Base-by-base conservation (phyloP, 2,113 vertebrate species). In the Pheucticus melanocephalus region DNA sequence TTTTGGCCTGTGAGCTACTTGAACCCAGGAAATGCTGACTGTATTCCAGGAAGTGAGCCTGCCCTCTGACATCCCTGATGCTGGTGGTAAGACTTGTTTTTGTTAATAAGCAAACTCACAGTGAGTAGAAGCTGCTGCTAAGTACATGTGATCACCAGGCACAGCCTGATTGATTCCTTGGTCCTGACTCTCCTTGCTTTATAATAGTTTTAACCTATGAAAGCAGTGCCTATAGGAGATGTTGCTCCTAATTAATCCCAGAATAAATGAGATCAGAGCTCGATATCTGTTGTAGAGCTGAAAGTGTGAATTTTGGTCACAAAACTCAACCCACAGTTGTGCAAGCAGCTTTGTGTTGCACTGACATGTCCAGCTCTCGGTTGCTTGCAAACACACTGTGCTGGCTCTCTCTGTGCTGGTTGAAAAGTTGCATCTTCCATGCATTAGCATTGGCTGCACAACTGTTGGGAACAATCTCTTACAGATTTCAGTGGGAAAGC, bases 221-320 rank as follows among this genome's bases (percentile, higher is more conserved):
- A 71, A 92, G 31, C 33, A 23, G 35, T 21, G 18, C 18, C 59
- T 80, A 27, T 30, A 47, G 71, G 75, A 82, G 30, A 11, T 12
- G 4, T 31, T 50, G 25, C 35, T 86, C 39, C 19, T 69, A 15
- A 6, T 71, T 88, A 63, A 68, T 76, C 20, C 63, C 39, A 33
- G 57, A 83, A 72, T 42, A 71, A 86, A 82, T 25, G 47, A 78
- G 39, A 59, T 56, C 18, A 51, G 59, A 88, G 24, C 21, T 68
- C 0, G 0, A 7, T 33, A 71, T 44, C 33, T 79, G 13, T 17
- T 63, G 17, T 35, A 13, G 61, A 89, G 47, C 13, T n/a, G 19
- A 33, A 71, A 27, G 57, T 37, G 19, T 40, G 23, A 12, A 23
- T 76, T 91, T 86, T 3, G 59, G 16, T 33, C 39, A 48, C 23